Evolutionary conservation across 1,140 invertebrate genomes (phyloP).

Genomic region (Diprion similis): DNA sequence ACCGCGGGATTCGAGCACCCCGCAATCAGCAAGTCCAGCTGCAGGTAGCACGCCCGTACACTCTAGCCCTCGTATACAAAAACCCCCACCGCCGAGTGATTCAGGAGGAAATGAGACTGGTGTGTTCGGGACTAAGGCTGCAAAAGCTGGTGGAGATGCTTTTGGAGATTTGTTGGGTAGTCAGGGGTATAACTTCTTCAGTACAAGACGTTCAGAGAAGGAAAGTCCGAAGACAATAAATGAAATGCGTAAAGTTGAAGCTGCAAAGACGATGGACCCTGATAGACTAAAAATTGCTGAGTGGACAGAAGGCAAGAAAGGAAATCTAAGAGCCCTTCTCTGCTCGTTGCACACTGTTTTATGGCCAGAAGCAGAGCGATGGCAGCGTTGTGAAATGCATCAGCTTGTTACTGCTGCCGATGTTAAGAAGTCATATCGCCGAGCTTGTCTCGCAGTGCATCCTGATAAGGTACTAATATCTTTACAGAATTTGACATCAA

Average conservation of each 20-base stretch:
- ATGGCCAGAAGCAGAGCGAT: slow-evolving; percentile 89
- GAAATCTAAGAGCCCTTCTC: slow-evolving; percentile 93
- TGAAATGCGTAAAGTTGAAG: slow-evolving; percentile 89
- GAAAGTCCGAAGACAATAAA: slow-evolving; percentile 89
- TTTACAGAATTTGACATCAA: slow-evolving; percentile 16
- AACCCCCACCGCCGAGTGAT: slow-evolving; percentile 52
- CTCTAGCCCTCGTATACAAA: slow-evolving; percentile 50
- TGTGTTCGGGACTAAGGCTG: slow-evolving; percentile 47
- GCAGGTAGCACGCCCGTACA: slow-evolving; percentile 52
- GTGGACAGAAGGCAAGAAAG: slow-evolving; percentile 93
- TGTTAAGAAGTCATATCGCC: slow-evolving; percentile 95
- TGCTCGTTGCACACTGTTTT: slow-evolving; percentile 93
- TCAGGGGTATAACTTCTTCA: slow-evolving; percentile 82
- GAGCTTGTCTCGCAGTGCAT: slow-evolving; percentile 95
- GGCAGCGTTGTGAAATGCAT: slow-evolving; percentile 93
- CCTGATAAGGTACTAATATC: slow-evolving; percentile 90
- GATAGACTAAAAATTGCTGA: slow-evolving; percentile 85
- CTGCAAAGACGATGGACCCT: slow-evolving; percentile 89
- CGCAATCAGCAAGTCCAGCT: slow-evolving; percentile 55
- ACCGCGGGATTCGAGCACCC: slow-evolving; percentile 51
- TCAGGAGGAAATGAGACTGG: slow-evolving; percentile 25
- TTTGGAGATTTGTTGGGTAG: slow-evolving; percentile 91
- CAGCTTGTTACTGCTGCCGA: slow-evolving; percentile 88
- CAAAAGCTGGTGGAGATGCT: slow-evolving; percentile 71
- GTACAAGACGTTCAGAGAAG: slow-evolving; percentile 69